phyloP scores from a whole-genome alignment of 2,113 vertebrate genomes.

The Sander lucioperca region DNA sequence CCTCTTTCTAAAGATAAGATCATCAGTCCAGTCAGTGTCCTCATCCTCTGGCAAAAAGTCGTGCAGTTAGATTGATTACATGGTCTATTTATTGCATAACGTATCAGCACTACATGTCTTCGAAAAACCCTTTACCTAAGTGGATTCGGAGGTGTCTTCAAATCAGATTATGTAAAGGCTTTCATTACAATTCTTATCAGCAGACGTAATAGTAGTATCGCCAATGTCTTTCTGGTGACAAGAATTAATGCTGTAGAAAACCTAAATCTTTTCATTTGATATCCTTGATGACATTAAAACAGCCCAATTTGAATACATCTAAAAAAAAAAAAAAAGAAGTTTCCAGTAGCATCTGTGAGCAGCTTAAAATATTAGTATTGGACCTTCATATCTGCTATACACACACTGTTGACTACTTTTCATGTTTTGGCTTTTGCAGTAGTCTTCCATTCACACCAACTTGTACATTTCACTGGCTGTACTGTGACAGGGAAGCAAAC shows the following conservation, averaged over 20 bases:
- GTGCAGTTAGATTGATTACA: conserved; percentile 3
- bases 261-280: background rate
- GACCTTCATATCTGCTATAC: background rate
- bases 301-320: background rate
- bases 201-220: background rate
- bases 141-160: background rate
- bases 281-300: background rate
- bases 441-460: background rate
- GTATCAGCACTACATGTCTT: background rate
- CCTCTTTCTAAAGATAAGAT: background rate
- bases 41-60: background rate
- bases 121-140: background rate
- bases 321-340: too few relatives aligned
- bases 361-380: background rate
- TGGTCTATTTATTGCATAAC: background rate
- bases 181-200: background rate
- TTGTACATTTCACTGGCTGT: conserved; percentile 18
- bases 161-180: background rate
- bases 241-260: background rate
- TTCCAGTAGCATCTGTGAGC: background rate
- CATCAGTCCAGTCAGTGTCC: background rate
- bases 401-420: background rate
- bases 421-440: background rate
- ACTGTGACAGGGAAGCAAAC: conserved; percentile 28
- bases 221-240: background rate